Conservation (phyloP, 2,888 invertebrate genomes). For the Oligia strigilis region DNA sequence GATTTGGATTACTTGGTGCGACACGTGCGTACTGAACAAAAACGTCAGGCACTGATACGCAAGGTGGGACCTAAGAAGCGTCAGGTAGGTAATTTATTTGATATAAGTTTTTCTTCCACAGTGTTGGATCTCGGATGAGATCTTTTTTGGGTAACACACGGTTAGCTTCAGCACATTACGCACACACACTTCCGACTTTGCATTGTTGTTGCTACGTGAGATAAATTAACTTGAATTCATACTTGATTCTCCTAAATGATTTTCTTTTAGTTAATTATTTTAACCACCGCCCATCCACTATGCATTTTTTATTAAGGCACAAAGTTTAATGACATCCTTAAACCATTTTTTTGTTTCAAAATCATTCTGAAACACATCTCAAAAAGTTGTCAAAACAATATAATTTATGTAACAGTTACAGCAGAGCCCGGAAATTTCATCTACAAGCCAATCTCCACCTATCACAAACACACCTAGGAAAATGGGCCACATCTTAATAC, state of each 20-base stretch:
- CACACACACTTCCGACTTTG: neutral
- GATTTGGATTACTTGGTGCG: conserved; percentile 75
- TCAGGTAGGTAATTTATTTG: neutral
- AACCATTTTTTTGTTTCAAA: neutral
- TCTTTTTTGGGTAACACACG: neutral
- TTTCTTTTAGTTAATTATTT: neutral
- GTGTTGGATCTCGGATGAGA: neutral
- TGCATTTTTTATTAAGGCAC: neutral
- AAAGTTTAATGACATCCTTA: neutral
- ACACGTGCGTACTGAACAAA: conserved; percentile 76
- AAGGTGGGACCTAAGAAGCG: conserved; percentile 53
- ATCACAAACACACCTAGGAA: conserved; percentile 76
- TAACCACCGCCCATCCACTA: neutral
- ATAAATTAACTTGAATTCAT: neutral
- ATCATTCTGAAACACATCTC: too few relatives aligned
- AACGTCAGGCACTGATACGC: conserved; percentile 64
- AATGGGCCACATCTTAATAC: conserved; percentile 54
- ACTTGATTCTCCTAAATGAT: neutral
- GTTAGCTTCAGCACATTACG: neutral
- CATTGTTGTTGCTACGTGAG: neutral
- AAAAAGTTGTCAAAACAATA: neutral
- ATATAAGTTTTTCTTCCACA: too few relatives aligned
- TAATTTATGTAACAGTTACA: conserved; percentile 42
- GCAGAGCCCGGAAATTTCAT: conserved; percentile 76
- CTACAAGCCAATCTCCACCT: conserved; percentile 77